Conservation (phyloP, 2,888 invertebrate species). For the Dynastes tityus region DNA sequence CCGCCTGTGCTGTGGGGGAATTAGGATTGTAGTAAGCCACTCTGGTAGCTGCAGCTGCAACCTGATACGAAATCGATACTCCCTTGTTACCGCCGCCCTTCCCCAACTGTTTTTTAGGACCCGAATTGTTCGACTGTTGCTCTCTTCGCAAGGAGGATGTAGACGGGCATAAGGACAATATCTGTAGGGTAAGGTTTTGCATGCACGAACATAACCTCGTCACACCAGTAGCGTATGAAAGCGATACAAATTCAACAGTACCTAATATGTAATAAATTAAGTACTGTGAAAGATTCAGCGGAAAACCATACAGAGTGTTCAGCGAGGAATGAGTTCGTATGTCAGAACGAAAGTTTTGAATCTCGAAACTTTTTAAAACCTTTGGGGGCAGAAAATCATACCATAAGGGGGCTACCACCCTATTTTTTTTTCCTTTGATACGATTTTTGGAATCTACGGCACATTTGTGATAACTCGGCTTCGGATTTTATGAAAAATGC, state of each 20-base stretch:
- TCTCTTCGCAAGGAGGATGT: background rate
- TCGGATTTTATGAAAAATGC: too few relatives aligned
- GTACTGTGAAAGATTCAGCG: too few relatives aligned
- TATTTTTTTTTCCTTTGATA: too few relatives aligned
- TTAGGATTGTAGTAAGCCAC: conserved; percentile 22
- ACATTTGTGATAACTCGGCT: too few relatives aligned
- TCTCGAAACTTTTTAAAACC: too few relatives aligned
- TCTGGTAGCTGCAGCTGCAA: conserved; percentile 45
- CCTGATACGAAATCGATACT: conserved; percentile 45
- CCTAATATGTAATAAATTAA: too few relatives aligned
- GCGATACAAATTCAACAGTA: background rate
- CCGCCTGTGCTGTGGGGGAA: background rate
- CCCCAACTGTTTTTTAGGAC: background rate
- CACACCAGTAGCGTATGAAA: background rate
- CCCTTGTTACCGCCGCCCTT: conserved; percentile 31
- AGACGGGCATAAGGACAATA: background rate
- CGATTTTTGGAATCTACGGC: too few relatives aligned
- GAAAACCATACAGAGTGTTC: too few relatives aligned
- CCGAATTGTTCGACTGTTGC: background rate
- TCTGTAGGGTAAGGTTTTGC: background rate
- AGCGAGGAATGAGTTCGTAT: too few relatives aligned
- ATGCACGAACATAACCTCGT: background rate
- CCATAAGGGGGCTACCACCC: too few relatives aligned
- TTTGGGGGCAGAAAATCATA: too few relatives aligned
- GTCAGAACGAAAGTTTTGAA: too few relatives aligned